phyloP scores from a whole-genome alignment of 2,888 invertebrate genomes.

The Ophion obscuratus region DNA sequence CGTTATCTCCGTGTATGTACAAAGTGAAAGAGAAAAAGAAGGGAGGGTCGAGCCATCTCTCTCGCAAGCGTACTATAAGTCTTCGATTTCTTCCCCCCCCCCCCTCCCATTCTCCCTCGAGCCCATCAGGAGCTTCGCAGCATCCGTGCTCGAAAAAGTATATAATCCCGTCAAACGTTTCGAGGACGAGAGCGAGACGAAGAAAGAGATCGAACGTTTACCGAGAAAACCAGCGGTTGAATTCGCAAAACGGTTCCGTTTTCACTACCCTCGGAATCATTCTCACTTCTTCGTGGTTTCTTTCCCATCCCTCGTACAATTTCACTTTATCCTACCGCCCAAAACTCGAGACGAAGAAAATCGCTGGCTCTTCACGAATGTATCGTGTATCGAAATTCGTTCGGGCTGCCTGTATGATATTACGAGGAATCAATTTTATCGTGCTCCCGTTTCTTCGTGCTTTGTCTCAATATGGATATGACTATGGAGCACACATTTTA shows the following conservation, averaged over 20 bases:
- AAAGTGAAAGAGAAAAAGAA: constrained; percentile 18
- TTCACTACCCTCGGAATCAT: constrained; percentile 62
- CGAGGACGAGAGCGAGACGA: constrained; percentile 35
- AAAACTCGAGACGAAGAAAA: constrained; percentile 44
- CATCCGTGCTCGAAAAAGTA: constrained; percentile 57
- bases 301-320: constrained; percentile 7
- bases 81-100: constrained; percentile 16
- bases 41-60: neutral
- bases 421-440: constrained; percentile 34
- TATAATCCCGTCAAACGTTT: constrained; percentile 65
- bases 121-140: constrained; percentile 46
- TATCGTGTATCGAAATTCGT: constrained; percentile 22
- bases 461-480: constrained; percentile 8
- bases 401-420: constrained; percentile 8
- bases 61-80: constrained; percentile 24
- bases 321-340: constrained; percentile 38
- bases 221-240: constrained; percentile 68
- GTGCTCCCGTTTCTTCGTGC: constrained; percentile 16
- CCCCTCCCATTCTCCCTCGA: constrained; percentile 67
- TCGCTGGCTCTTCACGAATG: constrained; percentile 19
- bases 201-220: constrained; percentile 40
- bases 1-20: constrained; percentile 45
- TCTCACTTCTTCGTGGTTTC: constrained; percentile 35
- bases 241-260: constrained; percentile 73
- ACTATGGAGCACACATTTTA: constrained; percentile 1